phyloP scores from a whole-genome alignment of 2,888 invertebrate species.

The Chydorus sphaericus region DNA sequence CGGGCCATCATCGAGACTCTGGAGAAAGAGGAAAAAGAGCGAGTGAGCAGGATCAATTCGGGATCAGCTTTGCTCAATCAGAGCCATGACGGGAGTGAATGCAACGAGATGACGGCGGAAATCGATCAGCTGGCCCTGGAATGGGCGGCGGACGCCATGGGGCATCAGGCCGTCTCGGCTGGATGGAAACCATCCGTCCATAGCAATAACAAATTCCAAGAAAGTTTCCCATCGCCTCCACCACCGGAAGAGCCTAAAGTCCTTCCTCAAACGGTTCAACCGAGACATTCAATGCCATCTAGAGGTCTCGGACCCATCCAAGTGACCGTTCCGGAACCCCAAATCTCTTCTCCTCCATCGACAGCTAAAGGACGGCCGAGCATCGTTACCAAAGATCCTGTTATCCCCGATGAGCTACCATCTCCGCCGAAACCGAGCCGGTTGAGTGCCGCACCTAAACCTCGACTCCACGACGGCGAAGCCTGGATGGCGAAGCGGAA shows the following conservation, averaged over 20 bases:
- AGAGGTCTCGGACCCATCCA: not conserved
- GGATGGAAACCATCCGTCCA: not conserved
- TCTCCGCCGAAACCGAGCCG: conserved; percentile 14
- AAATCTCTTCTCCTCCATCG: too few species aligned
- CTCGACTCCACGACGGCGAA: conserved; percentile 50
- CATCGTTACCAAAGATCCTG: too few species aligned
- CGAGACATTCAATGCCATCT: not conserved
- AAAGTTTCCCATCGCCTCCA: conserved; percentile 24
- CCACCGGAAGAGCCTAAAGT: conserved; percentile 52
- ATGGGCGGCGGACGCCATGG: not conserved
- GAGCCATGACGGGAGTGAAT: not conserved
- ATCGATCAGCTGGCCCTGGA: conserved; percentile 1
- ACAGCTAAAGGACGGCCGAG: too few species aligned
- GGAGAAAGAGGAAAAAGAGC: conserved; percentile 54
- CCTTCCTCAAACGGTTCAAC: conserved; percentile 28
- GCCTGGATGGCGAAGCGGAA: conserved; percentile 45
- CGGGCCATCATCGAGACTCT: conserved; percentile 47
- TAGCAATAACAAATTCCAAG: conserved; percentile 24
- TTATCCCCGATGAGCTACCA: too few species aligned
- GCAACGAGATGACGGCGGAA: conserved; percentile 1
- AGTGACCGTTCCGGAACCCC: not conserved
- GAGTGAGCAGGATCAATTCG: conserved; percentile 27
- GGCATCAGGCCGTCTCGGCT: conserved; percentile 24
- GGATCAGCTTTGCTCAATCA: not conserved
- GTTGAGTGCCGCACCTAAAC: conserved; percentile 61